Percentiles rank a stretch among this genome's conserved stretches.
Conservation (phyloP, 2,797 vertebrate genomes). For the Darevskia mixta region DNA sequence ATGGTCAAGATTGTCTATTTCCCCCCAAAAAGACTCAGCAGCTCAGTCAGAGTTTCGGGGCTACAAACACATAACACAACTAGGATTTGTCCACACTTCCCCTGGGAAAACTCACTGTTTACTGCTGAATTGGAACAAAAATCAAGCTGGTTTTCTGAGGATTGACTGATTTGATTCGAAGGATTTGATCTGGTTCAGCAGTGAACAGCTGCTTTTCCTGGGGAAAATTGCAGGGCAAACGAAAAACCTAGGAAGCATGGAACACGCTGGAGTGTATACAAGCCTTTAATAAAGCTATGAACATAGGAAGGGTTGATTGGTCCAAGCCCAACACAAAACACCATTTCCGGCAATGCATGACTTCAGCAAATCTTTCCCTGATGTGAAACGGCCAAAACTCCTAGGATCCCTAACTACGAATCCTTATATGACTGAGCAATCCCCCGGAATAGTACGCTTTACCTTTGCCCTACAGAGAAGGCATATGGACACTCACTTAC, state of each 20-base stretch:
- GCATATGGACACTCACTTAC: too few species aligned
- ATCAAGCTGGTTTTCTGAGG: too few species aligned
- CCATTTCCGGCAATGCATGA: not conserved
- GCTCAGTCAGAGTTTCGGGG: slow-evolving; percentile 40
- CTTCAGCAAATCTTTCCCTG: not conserved
- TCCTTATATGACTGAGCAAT: not conserved
- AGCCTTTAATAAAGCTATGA: slow-evolving; percentile 34
- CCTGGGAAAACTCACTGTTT: too few species aligned
- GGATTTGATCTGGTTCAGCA: too few species aligned
- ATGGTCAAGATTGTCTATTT: slow-evolving; percentile 49
- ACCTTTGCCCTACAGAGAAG: not conserved
- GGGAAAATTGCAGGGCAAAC: too few species aligned
- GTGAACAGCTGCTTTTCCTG: too few species aligned
- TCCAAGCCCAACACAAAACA: not conserved
- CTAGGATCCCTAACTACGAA: not conserved
- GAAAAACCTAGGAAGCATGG: too few species aligned
- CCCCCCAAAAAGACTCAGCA: slow-evolving; percentile 34
- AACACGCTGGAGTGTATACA: too few species aligned
- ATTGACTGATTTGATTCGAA: too few species aligned
- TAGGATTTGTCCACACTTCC: too few species aligned
- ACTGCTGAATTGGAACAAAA: too few species aligned
- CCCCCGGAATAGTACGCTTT: not conserved
- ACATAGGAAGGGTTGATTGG: not conserved
- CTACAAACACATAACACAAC: not conserved
- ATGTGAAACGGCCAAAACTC: not conserved